Percentiles rank a stretch among this genome's conserved stretches.
Conservation (phyloP, 2,113 vertebrate species). For the Sinocyclocheilus maitianheensis region DNA sequence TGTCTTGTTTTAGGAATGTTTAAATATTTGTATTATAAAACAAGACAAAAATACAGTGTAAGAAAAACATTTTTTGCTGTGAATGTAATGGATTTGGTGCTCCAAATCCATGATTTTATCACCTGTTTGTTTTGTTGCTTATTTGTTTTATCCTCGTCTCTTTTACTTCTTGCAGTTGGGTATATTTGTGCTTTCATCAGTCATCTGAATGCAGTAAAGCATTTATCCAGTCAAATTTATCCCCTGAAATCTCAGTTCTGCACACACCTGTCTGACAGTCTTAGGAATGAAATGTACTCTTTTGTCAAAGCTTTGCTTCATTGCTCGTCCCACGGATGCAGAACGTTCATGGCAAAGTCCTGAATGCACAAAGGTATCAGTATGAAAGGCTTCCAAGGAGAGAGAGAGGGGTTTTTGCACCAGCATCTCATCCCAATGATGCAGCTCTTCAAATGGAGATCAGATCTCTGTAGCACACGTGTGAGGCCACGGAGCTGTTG, state of each 20-base stretch:
- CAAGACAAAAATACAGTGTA: not conserved
- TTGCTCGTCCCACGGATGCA: not conserved
- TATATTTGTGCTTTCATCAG: not conserved
- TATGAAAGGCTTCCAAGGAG: conserved; percentile 3
- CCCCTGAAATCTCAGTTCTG: not conserved
- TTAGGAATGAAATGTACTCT: conserved; percentile 16
- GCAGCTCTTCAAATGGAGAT: conserved; percentile 8
- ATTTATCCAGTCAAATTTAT: conserved; percentile 9
- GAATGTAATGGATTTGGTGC: not conserved
- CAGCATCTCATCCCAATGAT: not conserved
- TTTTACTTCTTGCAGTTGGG: not conserved
- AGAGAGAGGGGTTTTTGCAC: not conserved
- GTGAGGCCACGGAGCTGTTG: not conserved
- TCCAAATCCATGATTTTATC: not conserved
- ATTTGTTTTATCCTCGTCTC: not conserved
- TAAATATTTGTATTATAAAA: not conserved
- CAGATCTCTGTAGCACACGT: conserved; percentile 12
- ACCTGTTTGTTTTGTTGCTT: not conserved
- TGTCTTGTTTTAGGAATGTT: not conserved
- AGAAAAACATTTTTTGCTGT: not conserved
- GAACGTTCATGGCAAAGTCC: not conserved
- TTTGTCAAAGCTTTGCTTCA: conserved; percentile 27
- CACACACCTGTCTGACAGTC: conserved; percentile 16
- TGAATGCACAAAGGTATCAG: conserved; percentile 25
- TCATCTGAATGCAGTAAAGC: not conserved